Evolutionary conservation across 2,113 vertebrate genomes (phyloP).

Genomic region (Archocentrus centrarchus): DNA sequence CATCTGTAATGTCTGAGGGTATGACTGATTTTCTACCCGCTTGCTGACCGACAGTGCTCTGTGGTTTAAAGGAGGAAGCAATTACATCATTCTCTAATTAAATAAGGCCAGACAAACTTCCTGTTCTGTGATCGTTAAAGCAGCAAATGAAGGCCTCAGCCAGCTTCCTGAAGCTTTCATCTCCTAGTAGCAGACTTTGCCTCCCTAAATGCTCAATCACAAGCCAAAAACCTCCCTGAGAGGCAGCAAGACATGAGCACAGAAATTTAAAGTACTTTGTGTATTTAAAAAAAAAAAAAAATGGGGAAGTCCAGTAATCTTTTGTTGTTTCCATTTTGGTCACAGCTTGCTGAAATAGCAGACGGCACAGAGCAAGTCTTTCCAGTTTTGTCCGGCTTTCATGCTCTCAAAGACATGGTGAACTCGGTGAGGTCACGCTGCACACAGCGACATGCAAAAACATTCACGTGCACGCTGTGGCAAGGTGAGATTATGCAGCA

Average conservation of each 20-base stretch:
- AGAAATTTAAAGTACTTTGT: not conserved
- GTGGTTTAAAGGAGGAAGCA: conserved; percentile 47
- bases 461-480: not conserved
- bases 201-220: conserved; percentile 14
- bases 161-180: conserved; percentile 34
- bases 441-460: not conserved
- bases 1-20: not conserved
- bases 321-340: not conserved
- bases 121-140: conserved; percentile 51
- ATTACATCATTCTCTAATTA: conserved; percentile 62
- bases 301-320: not conserved
- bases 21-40: not conserved
- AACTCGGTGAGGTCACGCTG: conserved; percentile 86
- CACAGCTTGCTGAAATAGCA: conserved; percentile 91
- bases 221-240: conserved; percentile 20
- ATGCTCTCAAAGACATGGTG: conserved; percentile 92
- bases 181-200: conserved; percentile 13
- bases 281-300: not conserved
- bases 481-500: not conserved
- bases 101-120: conserved; percentile 62
- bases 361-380: conserved; percentile 92
- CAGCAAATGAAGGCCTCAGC: conserved; percentile 61
- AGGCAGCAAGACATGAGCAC: not conserved
- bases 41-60: not conserved
- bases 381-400: conserved; percentile 93